These are phyloP conservation scores for Apostichopus parvimensis DNA, from an alignment of 35 echinoderm and acorn worm genomes.

Conservation along the genomic window DNA sequence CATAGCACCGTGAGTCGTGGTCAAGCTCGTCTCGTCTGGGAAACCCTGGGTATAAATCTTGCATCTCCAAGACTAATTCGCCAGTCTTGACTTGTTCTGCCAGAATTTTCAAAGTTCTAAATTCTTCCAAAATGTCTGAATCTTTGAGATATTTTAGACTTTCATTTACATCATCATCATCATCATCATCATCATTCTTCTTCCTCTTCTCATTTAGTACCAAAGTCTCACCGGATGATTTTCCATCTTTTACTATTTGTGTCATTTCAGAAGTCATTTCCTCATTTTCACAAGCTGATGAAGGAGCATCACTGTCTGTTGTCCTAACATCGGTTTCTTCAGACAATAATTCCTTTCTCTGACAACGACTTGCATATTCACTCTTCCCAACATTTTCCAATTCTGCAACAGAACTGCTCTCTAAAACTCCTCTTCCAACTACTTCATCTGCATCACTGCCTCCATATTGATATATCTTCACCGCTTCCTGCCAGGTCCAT, in stretches of 20 bases:
- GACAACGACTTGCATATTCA: background rate
- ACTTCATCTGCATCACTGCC: background rate
- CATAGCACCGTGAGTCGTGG: background rate
- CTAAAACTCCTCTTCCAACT: background rate
- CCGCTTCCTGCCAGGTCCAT: slow-evolving; percentile 62
- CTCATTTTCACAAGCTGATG: too few species aligned
- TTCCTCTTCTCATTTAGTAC: background rate
- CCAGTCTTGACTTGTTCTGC: background rate
- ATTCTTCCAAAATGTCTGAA: slow-evolving; percentile 12
- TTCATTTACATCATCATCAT: background rate
- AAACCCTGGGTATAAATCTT: background rate
- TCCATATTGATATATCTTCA: slow-evolving; percentile 49
- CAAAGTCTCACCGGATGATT: too few species aligned
- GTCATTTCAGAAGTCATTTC: too few species aligned
- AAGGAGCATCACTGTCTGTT: too few species aligned
- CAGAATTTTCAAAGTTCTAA: background rate
- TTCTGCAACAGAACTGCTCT: background rate
- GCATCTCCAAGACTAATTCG: background rate
- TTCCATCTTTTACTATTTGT: too few species aligned
- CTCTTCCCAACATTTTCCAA: background rate
- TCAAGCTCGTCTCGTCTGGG: background rate
- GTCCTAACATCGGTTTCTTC: background rate
- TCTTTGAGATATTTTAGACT: background rate
- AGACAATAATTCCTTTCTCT: background rate
- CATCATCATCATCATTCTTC: background rate